Conservation (phyloP, 2,797 vertebrate genomes). For the Sebastes steindachneri region DNA sequence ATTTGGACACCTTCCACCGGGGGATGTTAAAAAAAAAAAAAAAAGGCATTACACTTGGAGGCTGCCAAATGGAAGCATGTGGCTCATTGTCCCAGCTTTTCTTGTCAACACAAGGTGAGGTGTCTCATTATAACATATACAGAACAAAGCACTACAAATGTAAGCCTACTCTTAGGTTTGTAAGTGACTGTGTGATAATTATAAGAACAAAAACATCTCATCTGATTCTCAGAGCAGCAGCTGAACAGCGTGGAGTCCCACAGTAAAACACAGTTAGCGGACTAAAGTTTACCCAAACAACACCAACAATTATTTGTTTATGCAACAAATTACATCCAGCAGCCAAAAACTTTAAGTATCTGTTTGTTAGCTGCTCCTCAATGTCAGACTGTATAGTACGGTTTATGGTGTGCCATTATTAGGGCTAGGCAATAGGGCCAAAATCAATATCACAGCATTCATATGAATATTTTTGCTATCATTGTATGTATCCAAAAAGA, state of each 20-base stretch:
- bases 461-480: too few species aligned
- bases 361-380: neutral
- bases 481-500: too few species aligned
- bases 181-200: constrained; percentile 1
- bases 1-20: constrained; percentile 35
- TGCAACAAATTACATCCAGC: neutral
- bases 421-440: too few species aligned
- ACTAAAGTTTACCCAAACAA: neutral
- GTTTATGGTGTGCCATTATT: neutral
- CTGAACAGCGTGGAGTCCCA: neutral
- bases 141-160: constrained; percentile 38
- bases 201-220: neutral
- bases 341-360: neutral
- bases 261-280: neutral
- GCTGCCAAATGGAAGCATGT: constrained; percentile 52
- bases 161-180: neutral
- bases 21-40: constrained; percentile 18
- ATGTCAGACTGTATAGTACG: neutral
- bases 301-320: neutral
- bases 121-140: constrained; percentile 38
- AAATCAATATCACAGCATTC: too few species aligned
- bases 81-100: constrained; percentile 45
- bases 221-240: neutral
- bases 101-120: constrained; percentile 32
- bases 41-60: neutral